phyloP scores from a whole-genome alignment of 2,888 invertebrate genomes.

The Drosophila formosana region DNA sequence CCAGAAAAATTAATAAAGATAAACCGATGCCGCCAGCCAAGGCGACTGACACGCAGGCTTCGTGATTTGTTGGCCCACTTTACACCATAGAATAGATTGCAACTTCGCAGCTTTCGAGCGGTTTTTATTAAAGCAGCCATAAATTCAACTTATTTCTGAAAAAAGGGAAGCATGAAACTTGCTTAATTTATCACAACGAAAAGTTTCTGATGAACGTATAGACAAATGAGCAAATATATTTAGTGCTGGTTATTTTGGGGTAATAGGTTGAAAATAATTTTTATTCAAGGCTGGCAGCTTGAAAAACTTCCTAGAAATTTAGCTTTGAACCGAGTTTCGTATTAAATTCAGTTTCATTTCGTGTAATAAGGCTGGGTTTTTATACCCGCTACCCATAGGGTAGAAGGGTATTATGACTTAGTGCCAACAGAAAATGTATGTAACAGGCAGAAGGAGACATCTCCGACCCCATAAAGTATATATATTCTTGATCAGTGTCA shows the following conservation, averaged over 20 bases:
- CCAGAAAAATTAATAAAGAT: constrained; percentile 72
- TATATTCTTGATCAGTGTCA: too few species aligned
- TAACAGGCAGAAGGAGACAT: too few species aligned
- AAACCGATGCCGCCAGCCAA: constrained; percentile 36
- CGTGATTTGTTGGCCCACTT: constrained; percentile 50
- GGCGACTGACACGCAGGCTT: constrained; percentile 39
- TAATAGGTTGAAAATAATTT: not conserved
- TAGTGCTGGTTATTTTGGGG: not conserved
- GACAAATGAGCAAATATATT: constrained; percentile 8
- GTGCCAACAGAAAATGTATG: too few species aligned
- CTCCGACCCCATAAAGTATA: too few species aligned
- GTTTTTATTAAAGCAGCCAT: constrained; percentile 53
- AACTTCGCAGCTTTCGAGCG: constrained; percentile 34
- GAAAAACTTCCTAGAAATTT: not conserved
- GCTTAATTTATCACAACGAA: constrained; percentile 47
- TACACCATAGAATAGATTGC: constrained; percentile 42
- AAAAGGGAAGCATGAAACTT: constrained; percentile 26
- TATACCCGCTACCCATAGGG: too few species aligned
- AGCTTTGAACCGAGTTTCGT: not conserved
- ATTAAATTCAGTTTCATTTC: not conserved
- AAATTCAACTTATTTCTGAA: constrained; percentile 50
- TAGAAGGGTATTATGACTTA: too few species aligned
- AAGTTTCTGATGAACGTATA: constrained; percentile 23
- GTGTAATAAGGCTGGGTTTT: too few species aligned
- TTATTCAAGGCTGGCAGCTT: not conserved